A percentile compares a stretch with the other conserved stretches of the same genome.
Evolutionary conservation across 35 echinoderm and acorn worm species (phyloP).

Genomic region (Ophiothrix spiculata): DNA sequence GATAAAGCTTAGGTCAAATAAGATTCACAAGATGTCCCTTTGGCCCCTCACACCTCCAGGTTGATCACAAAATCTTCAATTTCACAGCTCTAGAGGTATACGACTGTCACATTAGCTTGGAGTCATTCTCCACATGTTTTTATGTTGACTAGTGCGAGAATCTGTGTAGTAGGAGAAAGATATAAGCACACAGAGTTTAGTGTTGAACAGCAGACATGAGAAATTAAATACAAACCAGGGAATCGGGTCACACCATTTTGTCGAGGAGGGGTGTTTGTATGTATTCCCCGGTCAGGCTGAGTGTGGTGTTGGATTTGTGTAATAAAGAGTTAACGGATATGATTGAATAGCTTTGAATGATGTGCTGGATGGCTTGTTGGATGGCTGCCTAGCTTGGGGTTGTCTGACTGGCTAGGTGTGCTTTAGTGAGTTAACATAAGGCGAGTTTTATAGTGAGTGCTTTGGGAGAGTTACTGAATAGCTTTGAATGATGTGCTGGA

Average conservation of each 20-base stretch:
- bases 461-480: no score
- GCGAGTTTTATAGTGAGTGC: no score
- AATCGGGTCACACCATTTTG: slow-evolving; percentile 4
- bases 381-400: no score
- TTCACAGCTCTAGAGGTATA: neutral
- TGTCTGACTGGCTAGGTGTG: no score
- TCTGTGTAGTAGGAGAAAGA: slow-evolving; percentile 10
- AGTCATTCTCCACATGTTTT: neutral
- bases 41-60: neutral
- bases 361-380: neutral
- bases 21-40: neutral
- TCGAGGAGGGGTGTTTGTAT: neutral
- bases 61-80: neutral
- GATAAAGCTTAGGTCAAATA: neutral
- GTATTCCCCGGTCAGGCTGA: neutral
- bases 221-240: slow-evolving; percentile 16
- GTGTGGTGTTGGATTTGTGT: neutral
- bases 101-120: neutral
- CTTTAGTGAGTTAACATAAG: no score
- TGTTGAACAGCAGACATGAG: neutral
- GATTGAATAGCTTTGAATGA: neutral
- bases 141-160: neutral
- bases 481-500: no score
- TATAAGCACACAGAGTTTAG: neutral
- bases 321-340: no score